phyloP scores from a whole-genome alignment of 2,113 vertebrate genomes.

The Epinephelus cyanopodus region DNA sequence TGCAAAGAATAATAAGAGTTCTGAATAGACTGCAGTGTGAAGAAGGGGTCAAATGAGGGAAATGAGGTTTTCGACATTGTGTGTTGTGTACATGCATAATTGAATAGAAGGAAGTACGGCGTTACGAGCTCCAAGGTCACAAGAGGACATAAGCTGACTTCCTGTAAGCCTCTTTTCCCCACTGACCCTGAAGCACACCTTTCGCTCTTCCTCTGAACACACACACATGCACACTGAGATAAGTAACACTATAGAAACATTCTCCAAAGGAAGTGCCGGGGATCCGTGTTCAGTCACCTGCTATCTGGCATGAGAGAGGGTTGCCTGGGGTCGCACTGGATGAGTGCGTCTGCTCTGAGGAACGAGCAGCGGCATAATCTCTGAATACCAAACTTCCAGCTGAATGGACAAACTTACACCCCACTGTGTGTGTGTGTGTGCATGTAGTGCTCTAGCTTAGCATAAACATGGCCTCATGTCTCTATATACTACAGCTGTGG shows the following conservation, averaged over 20 bases:
- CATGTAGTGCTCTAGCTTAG: constrained; percentile 1
- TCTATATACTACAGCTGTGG: constrained; percentile 34
- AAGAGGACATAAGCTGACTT: constrained; percentile 70
- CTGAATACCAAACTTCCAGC: constrained; percentile 53
- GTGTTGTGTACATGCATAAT: constrained; percentile 49
- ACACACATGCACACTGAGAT: neutral
- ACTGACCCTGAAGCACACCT: constrained; percentile 52
- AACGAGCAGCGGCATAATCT: constrained; percentile 34
- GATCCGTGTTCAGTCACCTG: neutral
- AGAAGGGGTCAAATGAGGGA: constrained; percentile 52
- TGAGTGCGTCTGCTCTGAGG: neutral
- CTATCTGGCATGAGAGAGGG: neutral
- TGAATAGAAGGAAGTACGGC: constrained; percentile 75
- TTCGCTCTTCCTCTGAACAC: constrained; percentile 24
- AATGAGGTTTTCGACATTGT: constrained; percentile 57
- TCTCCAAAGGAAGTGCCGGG: neutral
- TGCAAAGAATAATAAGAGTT: neutral
- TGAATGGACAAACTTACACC: constrained; percentile 45
- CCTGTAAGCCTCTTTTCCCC: constrained; percentile 65
- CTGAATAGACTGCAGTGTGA: constrained; percentile 21
- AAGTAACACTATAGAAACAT: neutral
- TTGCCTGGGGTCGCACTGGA: neutral
- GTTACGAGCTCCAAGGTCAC: constrained; percentile 68
- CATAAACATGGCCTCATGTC: constrained; percentile 29
- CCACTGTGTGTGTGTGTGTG: constrained; percentile 36